phyloP scores from a whole-genome alignment of 2,113 vertebrate species.

The Cololabis saira region DNA sequence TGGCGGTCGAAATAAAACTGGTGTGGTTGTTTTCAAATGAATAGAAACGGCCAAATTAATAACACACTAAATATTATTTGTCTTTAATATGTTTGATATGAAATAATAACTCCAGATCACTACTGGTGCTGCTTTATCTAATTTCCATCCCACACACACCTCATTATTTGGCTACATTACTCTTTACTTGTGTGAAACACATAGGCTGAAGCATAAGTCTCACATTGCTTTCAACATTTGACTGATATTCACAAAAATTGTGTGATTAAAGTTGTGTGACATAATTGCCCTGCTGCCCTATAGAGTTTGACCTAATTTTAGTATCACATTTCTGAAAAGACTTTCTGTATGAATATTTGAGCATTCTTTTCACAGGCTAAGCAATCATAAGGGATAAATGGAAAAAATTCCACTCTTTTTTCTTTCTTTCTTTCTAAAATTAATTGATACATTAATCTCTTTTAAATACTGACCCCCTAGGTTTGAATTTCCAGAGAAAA shows the following conservation, averaged over 20 bases:
- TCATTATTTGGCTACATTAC: too few species aligned
- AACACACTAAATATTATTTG: neutral
- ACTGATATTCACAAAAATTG: too few species aligned
- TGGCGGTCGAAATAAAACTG: neutral
- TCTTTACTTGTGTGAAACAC: too few species aligned
- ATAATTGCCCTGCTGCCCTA: neutral
- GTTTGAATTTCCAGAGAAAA: neutral
- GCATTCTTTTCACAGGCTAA: conserved; percentile 39
- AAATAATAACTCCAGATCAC: too few species aligned
- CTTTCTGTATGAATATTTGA: conserved; percentile 26
- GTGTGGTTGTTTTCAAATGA: too few species aligned
- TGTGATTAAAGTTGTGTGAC: neutral
- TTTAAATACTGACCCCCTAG: conserved; percentile 1
- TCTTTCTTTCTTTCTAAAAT: conserved; percentile 8
- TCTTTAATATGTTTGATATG: too few species aligned
- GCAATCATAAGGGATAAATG: conserved; percentile 46
- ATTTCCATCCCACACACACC: too few species aligned
- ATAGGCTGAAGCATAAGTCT: too few species aligned
- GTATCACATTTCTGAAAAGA: conserved; percentile 30
- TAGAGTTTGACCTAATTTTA: conserved; percentile 10
- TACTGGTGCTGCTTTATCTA: too few species aligned
- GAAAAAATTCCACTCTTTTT: conserved; percentile 20
- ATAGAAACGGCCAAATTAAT: neutral
- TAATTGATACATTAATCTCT: conserved; percentile 46
- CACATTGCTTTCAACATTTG: too few species aligned